Conservation (phyloP, 1,140 invertebrate genomes). For the Onthophagus taurus region DNA sequence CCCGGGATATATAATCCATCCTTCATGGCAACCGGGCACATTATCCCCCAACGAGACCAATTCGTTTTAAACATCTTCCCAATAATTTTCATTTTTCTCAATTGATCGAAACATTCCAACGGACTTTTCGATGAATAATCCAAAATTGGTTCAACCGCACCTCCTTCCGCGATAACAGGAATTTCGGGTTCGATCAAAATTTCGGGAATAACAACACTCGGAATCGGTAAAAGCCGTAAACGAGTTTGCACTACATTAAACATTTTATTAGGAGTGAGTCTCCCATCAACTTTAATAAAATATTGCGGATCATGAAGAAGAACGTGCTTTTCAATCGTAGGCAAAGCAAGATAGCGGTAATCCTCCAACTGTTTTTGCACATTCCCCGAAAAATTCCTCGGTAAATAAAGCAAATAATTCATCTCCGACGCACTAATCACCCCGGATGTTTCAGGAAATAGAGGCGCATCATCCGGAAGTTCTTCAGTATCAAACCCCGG, state of each 20-base stretch:
- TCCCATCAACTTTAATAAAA: slow-evolving; percentile 47
- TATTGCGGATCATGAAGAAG: slow-evolving; percentile 41
- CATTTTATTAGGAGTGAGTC: slow-evolving; percentile 37
- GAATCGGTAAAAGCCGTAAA: slow-evolving; percentile 36
- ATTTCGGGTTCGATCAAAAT: slow-evolving; percentile 30
- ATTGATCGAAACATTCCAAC: slow-evolving; percentile 31
- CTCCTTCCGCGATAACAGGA: slow-evolving; percentile 17
- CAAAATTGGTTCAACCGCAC: slow-evolving; percentile 14
- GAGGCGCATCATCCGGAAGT: slow-evolving; percentile 17
- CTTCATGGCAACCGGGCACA: slow-evolving; percentile 49
- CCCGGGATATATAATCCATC: slow-evolving; percentile 40
- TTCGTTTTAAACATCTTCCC: slow-evolving; percentile 33
- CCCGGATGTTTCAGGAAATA: slow-evolving; percentile 12
- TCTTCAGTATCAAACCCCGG: slow-evolving; percentile 11
- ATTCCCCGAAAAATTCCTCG: slow-evolving; percentile 38
- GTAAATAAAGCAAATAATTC: slow-evolving; percentile 22
- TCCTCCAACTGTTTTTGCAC: slow-evolving; percentile 39
- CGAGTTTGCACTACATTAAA: slow-evolving; percentile 39
- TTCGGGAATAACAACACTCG: slow-evolving; percentile 38
- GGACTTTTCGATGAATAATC: slow-evolving; percentile 14
- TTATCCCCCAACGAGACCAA: slow-evolving; percentile 44
- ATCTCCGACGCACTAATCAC: slow-evolving; percentile 5
- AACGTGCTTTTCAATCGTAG: slow-evolving; percentile 41
- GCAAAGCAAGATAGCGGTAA: slow-evolving; percentile 35
- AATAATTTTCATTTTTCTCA: slow-evolving; percentile 23